Evolutionary conservation across 2,888 invertebrate species (phyloP), one percentile per base, ranked within the genome.

Genomic region (Ashinkailepas kermadecensis): DNA sequence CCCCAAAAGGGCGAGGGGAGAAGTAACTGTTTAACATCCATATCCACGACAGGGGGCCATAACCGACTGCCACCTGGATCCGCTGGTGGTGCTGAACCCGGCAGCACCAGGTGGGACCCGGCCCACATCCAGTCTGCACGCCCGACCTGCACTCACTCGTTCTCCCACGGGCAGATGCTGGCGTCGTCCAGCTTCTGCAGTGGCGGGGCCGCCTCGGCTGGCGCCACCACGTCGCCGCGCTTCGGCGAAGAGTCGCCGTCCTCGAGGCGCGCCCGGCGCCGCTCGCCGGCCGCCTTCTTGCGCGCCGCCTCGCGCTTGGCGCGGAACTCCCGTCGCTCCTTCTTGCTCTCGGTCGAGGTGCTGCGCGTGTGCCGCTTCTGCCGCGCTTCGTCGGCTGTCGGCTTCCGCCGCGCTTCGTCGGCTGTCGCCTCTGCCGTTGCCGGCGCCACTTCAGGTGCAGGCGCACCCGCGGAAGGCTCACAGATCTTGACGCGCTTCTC

Each of bases 121-220:
- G 25, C 25, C 12, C 67, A 7, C 67, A 67, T 18, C 12, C 67
- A 13, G 13, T 25, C 7, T 6, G 1, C 12, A 9, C 11, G 11
- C 4, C 8, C 11, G 8, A 13, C 59, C 54, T 83, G 83, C 88
- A 93, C 95, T 94, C 91, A 95, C 95, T 95, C 95, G 90, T 95
- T 95, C 91, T 95, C 95, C 95, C 96, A 96, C 82, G 95, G 95
- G 90, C 95, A 96, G 87, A 95, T 92, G 84, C 82, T 65, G 84
- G 67, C 59, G 56, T 82, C 62, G 80, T 82, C 82, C 67, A 82
- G 59, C 67, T 56, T 25, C 64, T 65, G 25, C 65, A 18, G 80
- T 11, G 65, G 54, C 8, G 62, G 64, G 21, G 67, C 67, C 56
- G 54, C 81, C 21, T 80, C 23, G 18, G 82, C 56, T 12, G 82